phyloP scores from a whole-genome alignment of 2,888 invertebrate genomes.

The Callosobruchus maculatus region DNA sequence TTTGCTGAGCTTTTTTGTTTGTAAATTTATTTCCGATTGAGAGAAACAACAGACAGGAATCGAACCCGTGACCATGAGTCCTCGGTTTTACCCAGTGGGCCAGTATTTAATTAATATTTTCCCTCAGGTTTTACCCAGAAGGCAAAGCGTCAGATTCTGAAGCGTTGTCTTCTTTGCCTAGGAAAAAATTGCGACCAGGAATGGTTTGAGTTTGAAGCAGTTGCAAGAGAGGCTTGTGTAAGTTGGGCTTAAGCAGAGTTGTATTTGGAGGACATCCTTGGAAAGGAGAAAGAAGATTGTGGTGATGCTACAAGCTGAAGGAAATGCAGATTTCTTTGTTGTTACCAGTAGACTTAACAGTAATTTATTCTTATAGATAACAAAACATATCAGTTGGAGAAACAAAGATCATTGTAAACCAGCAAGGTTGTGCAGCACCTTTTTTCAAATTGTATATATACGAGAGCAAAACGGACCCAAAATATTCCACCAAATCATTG shows the following conservation, averaged over 20 bases:
- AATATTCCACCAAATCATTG: not conserved
- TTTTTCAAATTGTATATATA: not conserved
- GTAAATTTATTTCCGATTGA: too few species aligned
- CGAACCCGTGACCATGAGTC: too few species aligned
- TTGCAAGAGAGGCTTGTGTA: not conserved
- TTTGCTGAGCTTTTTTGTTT: too few species aligned
- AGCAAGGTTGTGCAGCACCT: not conserved
- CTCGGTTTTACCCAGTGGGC: too few species aligned
- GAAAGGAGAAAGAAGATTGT: not conserved
- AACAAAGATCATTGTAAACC: not conserved
- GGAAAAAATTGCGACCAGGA: slow-evolving; percentile 1
- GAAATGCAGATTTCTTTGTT: not conserved
- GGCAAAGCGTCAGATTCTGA: slow-evolving; percentile 26
- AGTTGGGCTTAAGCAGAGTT: not conserved
- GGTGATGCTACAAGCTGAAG: not conserved
- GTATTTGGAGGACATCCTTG: not conserved
- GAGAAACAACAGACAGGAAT: too few species aligned
- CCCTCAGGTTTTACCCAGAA: slow-evolving; percentile 22
- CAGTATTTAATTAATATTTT: not conserved
- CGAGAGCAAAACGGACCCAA: not conserved
- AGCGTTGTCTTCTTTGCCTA: slow-evolving; percentile 5
- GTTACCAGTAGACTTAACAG: not conserved
- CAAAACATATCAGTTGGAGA: not conserved
- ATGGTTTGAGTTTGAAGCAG: not conserved
- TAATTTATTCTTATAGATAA: not conserved